Conservation (phyloP, 23 tunicate species). For the Halocynthia aurantium region DNA sequence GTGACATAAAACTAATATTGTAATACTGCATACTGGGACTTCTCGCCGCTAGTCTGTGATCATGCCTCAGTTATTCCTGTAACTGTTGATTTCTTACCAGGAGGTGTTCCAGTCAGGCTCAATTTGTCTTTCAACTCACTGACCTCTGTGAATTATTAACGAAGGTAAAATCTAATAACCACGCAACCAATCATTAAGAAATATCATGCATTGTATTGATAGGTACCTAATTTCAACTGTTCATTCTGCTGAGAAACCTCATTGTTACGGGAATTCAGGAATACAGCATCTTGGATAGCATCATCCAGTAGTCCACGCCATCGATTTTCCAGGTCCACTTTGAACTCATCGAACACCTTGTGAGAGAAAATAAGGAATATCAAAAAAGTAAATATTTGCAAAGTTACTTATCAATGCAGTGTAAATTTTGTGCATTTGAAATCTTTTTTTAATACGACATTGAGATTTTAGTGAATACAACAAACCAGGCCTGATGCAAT, state of each 20-base stretch:
- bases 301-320: conserved; percentile 88
- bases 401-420: no score
- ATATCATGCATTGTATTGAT: not conserved
- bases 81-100: not conserved
- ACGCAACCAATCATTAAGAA: not conserved
- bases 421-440: no score
- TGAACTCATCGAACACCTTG: conserved; percentile 84
- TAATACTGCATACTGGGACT: no score
- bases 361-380: not conserved
- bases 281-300: conserved; percentile 93
- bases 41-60: no score
- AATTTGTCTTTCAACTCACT: conserved; percentile 17
- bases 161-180: not conserved
- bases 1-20: no score
- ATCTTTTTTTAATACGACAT: no score
- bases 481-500: no score
- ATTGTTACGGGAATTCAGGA: conserved; percentile 62
- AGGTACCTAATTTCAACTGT: conserved; percentile 44
- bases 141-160: not conserved
- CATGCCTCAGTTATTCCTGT: no score
- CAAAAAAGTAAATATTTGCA: not conserved
- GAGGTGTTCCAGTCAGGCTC: conserved; percentile 14
- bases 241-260: conserved; percentile 58
- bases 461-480: no score
- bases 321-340: conserved; percentile 82